Percentiles rank a stretch among this genome's conserved stretches.
These are phyloP conservation scores for Drosophila vallismaia DNA, from an alignment of 2,888 invertebrate species.

Conservation along the genomic window DNA sequence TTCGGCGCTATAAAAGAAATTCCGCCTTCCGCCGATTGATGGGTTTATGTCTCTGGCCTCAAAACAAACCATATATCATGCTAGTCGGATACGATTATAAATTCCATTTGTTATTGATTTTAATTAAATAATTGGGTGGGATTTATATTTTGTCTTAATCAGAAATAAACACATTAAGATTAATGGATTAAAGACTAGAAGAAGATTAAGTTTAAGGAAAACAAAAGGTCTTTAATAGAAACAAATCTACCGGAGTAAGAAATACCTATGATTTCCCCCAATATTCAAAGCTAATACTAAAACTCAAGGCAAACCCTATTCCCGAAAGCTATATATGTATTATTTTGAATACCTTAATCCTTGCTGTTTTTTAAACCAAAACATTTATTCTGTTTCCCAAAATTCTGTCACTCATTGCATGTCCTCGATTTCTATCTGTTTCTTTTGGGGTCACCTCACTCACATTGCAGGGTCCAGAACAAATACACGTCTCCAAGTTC, in stretches of 20 bases:
- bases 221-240: not conserved
- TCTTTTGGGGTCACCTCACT: constrained; percentile 65
- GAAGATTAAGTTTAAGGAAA: not conserved
- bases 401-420: constrained; percentile 65
- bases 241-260: too few species aligned
- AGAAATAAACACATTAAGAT: constrained; percentile 16
- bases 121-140: constrained; percentile 38
- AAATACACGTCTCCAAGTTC: constrained; percentile 94
- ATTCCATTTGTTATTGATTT: constrained; percentile 52
- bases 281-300: not conserved
- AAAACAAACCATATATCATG: constrained; percentile 64
- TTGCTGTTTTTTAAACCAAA: not conserved
- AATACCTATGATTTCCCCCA: too few species aligned
- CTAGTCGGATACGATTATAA: constrained; percentile 38
- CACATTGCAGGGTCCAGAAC: constrained; percentile 91
- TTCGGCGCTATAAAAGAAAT: constrained; percentile 31
- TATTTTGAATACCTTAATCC: not conserved
- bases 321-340: not conserved
- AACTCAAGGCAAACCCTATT: constrained; percentile 10
- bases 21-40: constrained; percentile 54
- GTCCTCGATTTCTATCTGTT: constrained; percentile 54
- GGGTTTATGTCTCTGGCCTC: constrained; percentile 53
- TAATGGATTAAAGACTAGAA: not conserved
- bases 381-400: not conserved
- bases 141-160: constrained; percentile 31